These are phyloP conservation scores for Poeciliopsis gracilis DNA, from an alignment of 2,797 vertebrate genomes.

Conservation along the genomic window DNA sequence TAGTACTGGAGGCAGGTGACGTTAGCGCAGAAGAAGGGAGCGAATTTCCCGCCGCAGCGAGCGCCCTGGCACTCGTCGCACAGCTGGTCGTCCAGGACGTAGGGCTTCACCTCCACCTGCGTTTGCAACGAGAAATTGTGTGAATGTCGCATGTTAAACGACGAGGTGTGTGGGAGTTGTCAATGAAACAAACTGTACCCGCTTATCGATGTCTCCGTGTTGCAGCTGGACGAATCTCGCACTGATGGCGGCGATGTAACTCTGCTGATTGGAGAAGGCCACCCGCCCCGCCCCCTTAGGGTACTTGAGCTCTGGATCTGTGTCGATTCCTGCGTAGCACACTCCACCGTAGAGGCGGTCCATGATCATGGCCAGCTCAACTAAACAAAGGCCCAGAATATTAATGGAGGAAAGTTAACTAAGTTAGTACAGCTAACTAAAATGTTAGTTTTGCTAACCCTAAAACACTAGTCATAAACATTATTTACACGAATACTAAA, in stretches of 20 bases:
- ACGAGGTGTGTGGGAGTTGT: not conserved
- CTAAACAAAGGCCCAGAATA: conserved; percentile 66
- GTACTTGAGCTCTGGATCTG: conserved; percentile 97
- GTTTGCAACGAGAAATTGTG: not conserved
- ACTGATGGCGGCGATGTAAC: conserved; percentile 98
- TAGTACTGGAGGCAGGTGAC: conserved; percentile 99
- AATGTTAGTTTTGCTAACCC: no score
- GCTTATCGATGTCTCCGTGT: conserved; percentile 97
- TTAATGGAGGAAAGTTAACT: not conserved
- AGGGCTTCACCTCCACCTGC: conserved; percentile 99
- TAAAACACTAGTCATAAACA: no score
- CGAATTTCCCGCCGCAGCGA: conserved; percentile 95
- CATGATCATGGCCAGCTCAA: conserved; percentile 99
- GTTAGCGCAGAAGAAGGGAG: conserved; percentile 98
- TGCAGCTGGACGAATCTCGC: conserved; percentile 98
- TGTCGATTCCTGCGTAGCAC: conserved; percentile 97
- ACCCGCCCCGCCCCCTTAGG: conserved; percentile 97
- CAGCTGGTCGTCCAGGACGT: conserved; percentile 98
- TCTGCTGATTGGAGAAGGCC: conserved; percentile 99
- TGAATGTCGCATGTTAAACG: not conserved
- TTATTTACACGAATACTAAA: no score
- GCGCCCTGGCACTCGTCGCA: conserved; percentile 98
- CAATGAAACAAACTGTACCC: conserved; percentile 74
- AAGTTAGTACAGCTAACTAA: no score
- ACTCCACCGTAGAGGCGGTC: conserved; percentile 98